A percentile compares a stretch with the other conserved stretches of the same genome.
These are phyloP conservation scores for Hoplias malabaricus DNA, from an alignment of 2,113 vertebrate species.

Conservation along the genomic window DNA sequence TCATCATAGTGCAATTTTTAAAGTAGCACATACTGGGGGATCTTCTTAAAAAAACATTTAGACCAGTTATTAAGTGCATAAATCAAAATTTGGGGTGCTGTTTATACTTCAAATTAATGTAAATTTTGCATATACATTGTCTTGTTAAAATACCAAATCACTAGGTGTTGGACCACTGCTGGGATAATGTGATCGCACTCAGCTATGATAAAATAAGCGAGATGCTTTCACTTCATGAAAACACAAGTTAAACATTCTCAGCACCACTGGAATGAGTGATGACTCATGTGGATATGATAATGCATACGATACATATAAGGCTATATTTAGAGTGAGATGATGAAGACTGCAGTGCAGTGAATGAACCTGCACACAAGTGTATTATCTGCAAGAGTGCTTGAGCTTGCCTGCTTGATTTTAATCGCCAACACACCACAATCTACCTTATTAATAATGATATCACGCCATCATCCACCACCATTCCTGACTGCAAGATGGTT, in stretches of 20 bases:
- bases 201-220: no score
- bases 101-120: no score
- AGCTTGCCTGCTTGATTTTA: not conserved
- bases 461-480: not conserved
- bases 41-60: no score
- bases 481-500: not conserved
- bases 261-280: conserved; percentile 5
- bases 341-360: not conserved
- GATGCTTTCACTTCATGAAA: not conserved
- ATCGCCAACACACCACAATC: not conserved
- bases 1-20: no score
- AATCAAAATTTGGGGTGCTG: no score
- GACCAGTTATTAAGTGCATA: no score
- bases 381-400: not conserved
- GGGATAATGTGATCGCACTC: no score
- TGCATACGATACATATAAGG: not conserved
- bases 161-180: no score
- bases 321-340: conserved; percentile 17
- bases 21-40: no score
- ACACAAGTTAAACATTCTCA: not conserved
- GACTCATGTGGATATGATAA: conserved; percentile 17
- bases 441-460: not conserved
- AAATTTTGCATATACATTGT: no score
- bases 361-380: not conserved
- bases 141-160: no score